phyloP scores from a whole-genome alignment of 1,140 invertebrate genomes.

The Microplitis demolitor region DNA sequence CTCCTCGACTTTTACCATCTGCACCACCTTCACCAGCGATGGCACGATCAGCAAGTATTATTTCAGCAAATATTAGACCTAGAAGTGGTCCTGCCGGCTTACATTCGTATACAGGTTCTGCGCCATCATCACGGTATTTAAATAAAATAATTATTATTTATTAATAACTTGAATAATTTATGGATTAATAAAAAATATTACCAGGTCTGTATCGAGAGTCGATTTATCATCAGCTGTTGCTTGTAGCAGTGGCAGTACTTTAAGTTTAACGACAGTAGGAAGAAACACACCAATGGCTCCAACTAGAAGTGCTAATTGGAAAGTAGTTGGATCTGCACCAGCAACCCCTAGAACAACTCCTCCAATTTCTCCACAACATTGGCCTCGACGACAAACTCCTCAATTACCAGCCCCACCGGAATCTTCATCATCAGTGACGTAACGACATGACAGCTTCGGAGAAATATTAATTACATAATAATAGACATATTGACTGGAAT shows the following conservation, averaged over 20 bases:
- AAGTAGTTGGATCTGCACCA: constrained; percentile 61
- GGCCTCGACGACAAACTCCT: constrained; percentile 45
- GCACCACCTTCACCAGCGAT: constrained; percentile 58
- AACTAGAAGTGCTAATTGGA: constrained; percentile 42
- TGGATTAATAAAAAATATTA: constrained; percentile 42
- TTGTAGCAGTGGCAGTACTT: constrained; percentile 60
- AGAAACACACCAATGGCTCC: constrained; percentile 42
- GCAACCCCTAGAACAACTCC: constrained; percentile 63
- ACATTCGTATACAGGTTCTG: constrained; percentile 72
- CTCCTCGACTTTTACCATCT: constrained; percentile 57
- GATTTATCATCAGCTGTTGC: constrained; percentile 64
- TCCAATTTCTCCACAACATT: constrained; percentile 64
- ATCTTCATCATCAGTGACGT: constrained; percentile 36
- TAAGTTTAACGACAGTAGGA: constrained; percentile 47
- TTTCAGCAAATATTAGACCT: constrained; percentile 65
- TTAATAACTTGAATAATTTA: neutral
- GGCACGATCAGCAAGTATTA: constrained; percentile 63
- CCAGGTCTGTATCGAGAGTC: constrained; percentile 70
- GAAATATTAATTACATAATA: neutral
- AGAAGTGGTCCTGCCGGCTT: constrained; percentile 74
- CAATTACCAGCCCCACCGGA: constrained; percentile 42
- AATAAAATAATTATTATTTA: constrained; percentile 2
- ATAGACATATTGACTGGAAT: neutral
- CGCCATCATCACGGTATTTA: constrained; percentile 42
- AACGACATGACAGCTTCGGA: constrained; percentile 11